Evolutionary conservation across 2,888 invertebrate genomes (phyloP).

Genomic region (Sinodicranocentrus sp.): DNA sequence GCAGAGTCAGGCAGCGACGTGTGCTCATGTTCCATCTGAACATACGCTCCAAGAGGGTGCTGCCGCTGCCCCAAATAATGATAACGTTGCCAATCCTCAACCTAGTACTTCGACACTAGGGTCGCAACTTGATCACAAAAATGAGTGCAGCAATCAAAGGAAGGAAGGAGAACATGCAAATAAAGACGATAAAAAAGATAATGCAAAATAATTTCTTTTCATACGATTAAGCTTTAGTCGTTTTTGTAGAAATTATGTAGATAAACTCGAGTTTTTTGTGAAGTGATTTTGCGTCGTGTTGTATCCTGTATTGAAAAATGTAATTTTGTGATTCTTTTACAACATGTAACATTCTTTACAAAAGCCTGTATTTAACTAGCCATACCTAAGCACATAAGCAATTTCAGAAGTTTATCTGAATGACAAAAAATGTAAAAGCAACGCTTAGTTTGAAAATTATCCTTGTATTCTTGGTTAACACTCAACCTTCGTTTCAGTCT

Average conservation of each 20-base stretch:
- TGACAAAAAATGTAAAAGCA: neutral
- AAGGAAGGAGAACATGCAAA: conserved; percentile 24
- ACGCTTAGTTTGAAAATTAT: neutral
- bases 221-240: neutral
- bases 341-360: no score
- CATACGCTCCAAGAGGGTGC: neutral
- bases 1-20: conserved; percentile 56
- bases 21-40: conserved; percentile 14
- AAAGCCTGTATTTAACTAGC: no score
- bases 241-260: no score
- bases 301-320: no score
- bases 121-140: conserved; percentile 12
- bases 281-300: no score
- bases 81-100: neutral
- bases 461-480: conserved; percentile 2
- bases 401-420: no score
- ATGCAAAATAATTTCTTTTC: conserved; percentile 47
- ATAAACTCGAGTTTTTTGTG: no score
- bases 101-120: neutral
- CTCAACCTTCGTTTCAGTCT: conserved; percentile 32
- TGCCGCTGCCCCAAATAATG: neutral
- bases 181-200: neutral
- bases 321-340: no score
- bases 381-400: no score
- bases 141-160: conserved; percentile 2